Percentiles rank a stretch among this genome's conserved stretches.
These are phyloP conservation scores for Tamandua tetradactyla DNA, from an alignment of 2,797 vertebrate genomes.

Conservation along the genomic window DNA sequence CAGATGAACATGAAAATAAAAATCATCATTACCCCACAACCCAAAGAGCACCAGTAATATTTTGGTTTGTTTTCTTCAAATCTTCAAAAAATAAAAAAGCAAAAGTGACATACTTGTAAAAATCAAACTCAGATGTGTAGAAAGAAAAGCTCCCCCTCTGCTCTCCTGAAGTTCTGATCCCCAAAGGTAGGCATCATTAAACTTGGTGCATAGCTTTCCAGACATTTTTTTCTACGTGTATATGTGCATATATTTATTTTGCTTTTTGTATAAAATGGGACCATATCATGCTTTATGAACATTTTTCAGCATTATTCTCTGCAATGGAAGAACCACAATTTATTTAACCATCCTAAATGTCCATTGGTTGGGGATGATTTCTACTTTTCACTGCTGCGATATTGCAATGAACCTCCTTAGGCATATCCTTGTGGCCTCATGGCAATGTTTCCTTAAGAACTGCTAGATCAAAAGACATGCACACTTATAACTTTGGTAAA, in stretches of 20 bases:
- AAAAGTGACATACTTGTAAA: background rate
- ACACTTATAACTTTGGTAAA: background rate
- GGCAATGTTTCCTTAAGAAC: background rate
- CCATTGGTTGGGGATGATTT: background rate
- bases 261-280: background rate
- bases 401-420: fast-evolving
- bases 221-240: fast-evolving
- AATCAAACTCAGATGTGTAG: background rate
- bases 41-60: background rate
- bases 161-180: background rate
- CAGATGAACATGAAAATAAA: background rate
- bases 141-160: background rate
- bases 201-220: background rate
- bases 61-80: background rate
- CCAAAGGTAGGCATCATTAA: background rate
- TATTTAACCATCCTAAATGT: background rate
- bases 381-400: background rate
- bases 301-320: background rate
- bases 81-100: background rate
- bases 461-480: background rate
- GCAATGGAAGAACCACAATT: background rate
- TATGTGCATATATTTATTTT: background rate
- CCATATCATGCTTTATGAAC: background rate
- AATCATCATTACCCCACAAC: background rate
- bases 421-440: background rate